Conservation (phyloP, 2,888 invertebrate genomes). For the Melanchra persicariae region DNA sequence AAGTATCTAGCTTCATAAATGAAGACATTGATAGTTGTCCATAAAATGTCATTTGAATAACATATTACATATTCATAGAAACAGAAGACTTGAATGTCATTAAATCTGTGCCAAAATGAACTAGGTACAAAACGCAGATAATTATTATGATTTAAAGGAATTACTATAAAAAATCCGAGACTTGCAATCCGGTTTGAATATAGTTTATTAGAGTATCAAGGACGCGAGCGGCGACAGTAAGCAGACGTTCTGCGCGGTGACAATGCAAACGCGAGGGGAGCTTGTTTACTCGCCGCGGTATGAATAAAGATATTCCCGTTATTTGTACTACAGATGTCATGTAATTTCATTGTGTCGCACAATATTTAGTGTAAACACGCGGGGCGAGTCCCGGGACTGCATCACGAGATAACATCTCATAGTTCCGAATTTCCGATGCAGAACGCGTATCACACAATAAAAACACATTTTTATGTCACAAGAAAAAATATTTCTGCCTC, state of each 20-base stretch:
- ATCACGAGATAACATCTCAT: slow-evolving; percentile 86
- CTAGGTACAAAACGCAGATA: background rate
- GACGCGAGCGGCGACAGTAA: slow-evolving; percentile 80
- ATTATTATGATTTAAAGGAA: slow-evolving; percentile 26
- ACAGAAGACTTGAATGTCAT: background rate
- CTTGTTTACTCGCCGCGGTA: slow-evolving; percentile 86
- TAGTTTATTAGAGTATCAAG: slow-evolving; percentile 67
- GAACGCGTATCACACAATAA: slow-evolving; percentile 81
- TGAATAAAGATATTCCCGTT: slow-evolving; percentile 91
- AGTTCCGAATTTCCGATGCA: slow-evolving; percentile 84
- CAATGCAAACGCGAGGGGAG: slow-evolving; percentile 85
- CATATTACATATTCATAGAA: slow-evolving; percentile 9
- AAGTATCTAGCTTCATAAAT: background rate
- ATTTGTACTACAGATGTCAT: slow-evolving; percentile 91
- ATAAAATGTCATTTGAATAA: slow-evolving; percentile 2
- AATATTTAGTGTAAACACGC: slow-evolving; percentile 90
- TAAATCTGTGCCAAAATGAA: background rate
- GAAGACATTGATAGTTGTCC: background rate
- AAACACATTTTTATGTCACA: slow-evolving; percentile 82
- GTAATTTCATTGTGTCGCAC: slow-evolving; percentile 90
- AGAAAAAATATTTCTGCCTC: slow-evolving; percentile 76
- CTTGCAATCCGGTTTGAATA: slow-evolving; percentile 52
- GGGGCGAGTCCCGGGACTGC: slow-evolving; percentile 78
- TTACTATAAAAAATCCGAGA: slow-evolving; percentile 12
- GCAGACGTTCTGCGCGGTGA: slow-evolving; percentile 85